Base-by-base conservation (phyloP, 2,888 invertebrate species). In the Heteromurus nitidus region DNA sequence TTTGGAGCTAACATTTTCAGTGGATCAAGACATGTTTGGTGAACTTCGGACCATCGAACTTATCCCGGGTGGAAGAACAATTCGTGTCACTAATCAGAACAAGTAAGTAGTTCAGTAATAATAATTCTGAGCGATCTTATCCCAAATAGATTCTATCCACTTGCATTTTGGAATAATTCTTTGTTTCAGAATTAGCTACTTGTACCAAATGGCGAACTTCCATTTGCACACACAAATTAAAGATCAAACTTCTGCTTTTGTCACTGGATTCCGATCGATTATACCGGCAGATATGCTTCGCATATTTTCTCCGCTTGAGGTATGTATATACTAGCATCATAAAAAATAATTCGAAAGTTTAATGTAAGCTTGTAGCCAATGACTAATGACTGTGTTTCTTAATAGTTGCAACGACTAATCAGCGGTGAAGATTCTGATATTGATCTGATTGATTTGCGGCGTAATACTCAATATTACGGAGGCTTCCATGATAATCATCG, bases 401-500 rank as follows among this genome's bases (percentile, higher is more conserved):
- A 89, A 44, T 86, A 94, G 94, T 90, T 98, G 31, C 98, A 98
- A 90, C 93, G 97, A 75, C 91, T 99, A 24, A 97, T 99, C 87
- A 97, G 98, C 83, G 99, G 99, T 7, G 98, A 98, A 90, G 97
- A 96, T 88, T 94, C 94, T 42, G 97, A 97, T 0, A 90, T 99
- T 53, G 98, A 99, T 91, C 90, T 98, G 86, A 92, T 93, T 86
- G 96, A 96, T 90, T 90, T 96, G 83, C 91, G 97, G 1, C 93
- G 93, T 72, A 95, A 99, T 91, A 98, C 98, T 11, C 98, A 98
- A 90, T 99, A 99, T 91, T 99, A 98, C 90, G 99, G 99, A 80
- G 99, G 99, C 3, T 99, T 99, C 90, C 99, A 99, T 90, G 96
- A 96, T 91, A 96, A 96, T 82, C 99, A 99, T 91, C 92, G 96